A percentile compares a stretch with the other conserved stretches of the same genome.
Conservation (phyloP, 2,797 vertebrate species). For the Oryzias sinensis region DNA sequence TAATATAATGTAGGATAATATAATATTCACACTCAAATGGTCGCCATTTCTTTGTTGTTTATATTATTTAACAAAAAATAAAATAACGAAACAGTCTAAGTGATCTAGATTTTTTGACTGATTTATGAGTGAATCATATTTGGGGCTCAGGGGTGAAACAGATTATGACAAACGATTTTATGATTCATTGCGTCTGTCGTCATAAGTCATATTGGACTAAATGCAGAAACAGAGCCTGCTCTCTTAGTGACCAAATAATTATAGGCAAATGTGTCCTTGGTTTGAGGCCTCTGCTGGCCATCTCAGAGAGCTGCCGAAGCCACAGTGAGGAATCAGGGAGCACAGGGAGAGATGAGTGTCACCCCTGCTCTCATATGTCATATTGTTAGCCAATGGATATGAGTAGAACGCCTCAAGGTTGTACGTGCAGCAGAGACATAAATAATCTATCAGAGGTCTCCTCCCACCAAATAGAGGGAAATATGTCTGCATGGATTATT, state of each 20-base stretch:
- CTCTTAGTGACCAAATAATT: constrained; percentile 47
- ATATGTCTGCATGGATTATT: constrained; percentile 79
- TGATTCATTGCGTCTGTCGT: constrained; percentile 24
- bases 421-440: constrained; percentile 71
- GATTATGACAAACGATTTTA: constrained; percentile 23
- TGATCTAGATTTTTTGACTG: constrained; percentile 2
- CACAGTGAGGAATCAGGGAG: constrained; percentile 16
- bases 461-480: constrained; percentile 69
- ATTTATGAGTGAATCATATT: constrained; percentile 21
- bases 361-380: constrained; percentile 70
- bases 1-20: too few species aligned
- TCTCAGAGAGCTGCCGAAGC: constrained; percentile 38
- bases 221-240: constrained; percentile 21
- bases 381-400: constrained; percentile 75
- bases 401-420: constrained; percentile 81
- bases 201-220: constrained; percentile 44
- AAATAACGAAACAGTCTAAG: background rate
- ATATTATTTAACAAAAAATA: background rate
- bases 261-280: constrained; percentile 59
- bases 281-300: constrained; percentile 45
- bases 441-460: constrained; percentile 80
- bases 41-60: background rate
- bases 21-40: too few species aligned
- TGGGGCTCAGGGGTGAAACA: constrained; percentile 16
- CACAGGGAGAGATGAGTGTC: constrained; percentile 60